Conservation (phyloP, 2,797 vertebrate genomes). For the Rhynchonycteris naso region DNA sequence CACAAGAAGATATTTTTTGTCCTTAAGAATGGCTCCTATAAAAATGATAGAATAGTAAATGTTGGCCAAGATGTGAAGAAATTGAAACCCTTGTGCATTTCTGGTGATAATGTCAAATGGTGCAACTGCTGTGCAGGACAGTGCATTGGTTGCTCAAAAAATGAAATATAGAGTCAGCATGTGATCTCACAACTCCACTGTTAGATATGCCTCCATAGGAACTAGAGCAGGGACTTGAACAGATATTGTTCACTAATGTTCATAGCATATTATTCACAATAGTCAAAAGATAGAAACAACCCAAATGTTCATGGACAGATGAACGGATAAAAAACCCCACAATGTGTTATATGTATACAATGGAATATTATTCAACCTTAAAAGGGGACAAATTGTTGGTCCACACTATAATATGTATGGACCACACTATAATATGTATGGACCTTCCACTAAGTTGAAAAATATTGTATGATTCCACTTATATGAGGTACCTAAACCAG, state of each 20-base stretch:
- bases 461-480: not conserved
- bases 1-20: not conserved
- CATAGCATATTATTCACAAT: not conserved
- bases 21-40: not conserved
- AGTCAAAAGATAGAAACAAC: not conserved
- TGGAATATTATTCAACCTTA: not conserved
- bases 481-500: not conserved
- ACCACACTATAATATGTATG: no score
- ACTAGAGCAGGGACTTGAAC: not conserved
- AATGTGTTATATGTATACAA: not conserved
- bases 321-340: not conserved
- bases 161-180: not conserved
- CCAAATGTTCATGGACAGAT: not conserved
- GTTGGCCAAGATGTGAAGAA: not conserved
- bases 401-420: no score
- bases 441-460: not conserved
- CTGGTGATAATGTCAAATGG: not conserved
- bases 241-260: not conserved
- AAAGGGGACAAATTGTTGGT: not conserved
- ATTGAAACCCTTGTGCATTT: not conserved
- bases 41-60: not conserved
- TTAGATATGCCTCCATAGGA: not conserved
- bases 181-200: not conserved
- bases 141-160: not conserved
- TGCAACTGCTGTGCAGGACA: not conserved